phyloP scores from a whole-genome alignment of 2,113 vertebrate species.

The Arizona elegans region DNA sequence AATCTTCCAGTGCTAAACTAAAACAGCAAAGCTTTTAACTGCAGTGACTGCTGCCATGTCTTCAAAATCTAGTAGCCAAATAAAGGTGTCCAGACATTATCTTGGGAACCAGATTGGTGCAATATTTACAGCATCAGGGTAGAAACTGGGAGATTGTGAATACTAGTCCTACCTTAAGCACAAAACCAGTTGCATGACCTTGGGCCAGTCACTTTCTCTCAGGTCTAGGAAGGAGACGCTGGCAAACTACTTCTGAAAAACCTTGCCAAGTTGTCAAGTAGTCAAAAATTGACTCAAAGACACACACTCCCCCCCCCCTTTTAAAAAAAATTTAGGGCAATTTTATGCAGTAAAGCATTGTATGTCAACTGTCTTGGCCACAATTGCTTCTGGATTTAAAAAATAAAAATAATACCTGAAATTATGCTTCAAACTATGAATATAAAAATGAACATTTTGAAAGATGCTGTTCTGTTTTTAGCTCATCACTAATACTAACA shows the following conservation, averaged over 20 bases:
- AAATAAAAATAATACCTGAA: not conserved
- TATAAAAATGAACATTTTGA: not conserved
- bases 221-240: not conserved
- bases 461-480: not conserved
- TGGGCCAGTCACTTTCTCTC: not conserved
- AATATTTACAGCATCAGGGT: not conserved
- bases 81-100: not conserved
- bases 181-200: not conserved
- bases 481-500: not conserved
- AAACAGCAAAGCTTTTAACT: not conserved
- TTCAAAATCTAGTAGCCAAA: not conserved
- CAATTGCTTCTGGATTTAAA: not conserved
- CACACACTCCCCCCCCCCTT: not conserved
- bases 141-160: not conserved
- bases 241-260: not conserved
- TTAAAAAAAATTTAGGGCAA: not conserved
- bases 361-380: not conserved
- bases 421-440: not conserved
- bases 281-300: not conserved
- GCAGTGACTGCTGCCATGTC: not conserved
- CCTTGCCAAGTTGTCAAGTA: not conserved
- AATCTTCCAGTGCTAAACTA: not conserved
- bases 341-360: not conserved
- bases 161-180: not conserved
- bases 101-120: not conserved